These are phyloP conservation scores for Phasianus colchicus DNA, from an alignment of 2,113 vertebrate genomes.

Conservation along the genomic window DNA sequence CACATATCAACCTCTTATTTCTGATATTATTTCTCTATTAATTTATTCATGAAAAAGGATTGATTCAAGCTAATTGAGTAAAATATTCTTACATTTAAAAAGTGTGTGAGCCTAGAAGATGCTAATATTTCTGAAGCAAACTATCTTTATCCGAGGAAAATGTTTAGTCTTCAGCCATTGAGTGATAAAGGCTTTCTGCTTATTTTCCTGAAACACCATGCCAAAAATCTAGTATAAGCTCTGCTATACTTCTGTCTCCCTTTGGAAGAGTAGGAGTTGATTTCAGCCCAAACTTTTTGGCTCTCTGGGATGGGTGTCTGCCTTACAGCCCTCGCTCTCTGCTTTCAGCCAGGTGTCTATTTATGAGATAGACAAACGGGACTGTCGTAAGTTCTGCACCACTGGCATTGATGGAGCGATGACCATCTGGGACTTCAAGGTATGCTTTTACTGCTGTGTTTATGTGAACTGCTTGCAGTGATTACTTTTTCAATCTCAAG, in stretches of 20 bases:
- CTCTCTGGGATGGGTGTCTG: slow-evolving; percentile 8
- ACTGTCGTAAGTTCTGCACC: slow-evolving; percentile 99
- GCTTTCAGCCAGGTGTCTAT: slow-evolving; percentile 96
- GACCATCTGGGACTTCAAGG: slow-evolving; percentile 99
- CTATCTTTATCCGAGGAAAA: background rate
- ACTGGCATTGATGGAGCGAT: slow-evolving; percentile 99
- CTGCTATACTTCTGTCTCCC: background rate
- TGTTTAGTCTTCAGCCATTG: background rate
- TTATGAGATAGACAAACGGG: slow-evolving; percentile 98
- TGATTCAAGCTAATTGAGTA: background rate
- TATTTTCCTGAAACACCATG: background rate
- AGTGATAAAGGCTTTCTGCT: background rate
- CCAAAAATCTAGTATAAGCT: background rate
- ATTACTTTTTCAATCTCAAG: background rate
- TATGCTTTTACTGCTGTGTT: slow-evolving; percentile 31
- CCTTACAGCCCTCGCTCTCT: background rate
- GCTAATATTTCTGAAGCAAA: background rate
- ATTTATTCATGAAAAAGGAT: background rate
- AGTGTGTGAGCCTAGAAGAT: background rate
- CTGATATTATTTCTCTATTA: background rate
- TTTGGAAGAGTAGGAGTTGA: slow-evolving; percentile 47
- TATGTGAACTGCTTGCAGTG: background rate
- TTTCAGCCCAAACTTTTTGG: slow-evolving; percentile 29
- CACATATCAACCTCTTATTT: background rate
- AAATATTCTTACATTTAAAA: background rate